Percentiles rank a stretch among this genome's conserved stretches.
Conservation (phyloP, 2,113 vertebrate species). For the Amphiprion ocellaris region DNA sequence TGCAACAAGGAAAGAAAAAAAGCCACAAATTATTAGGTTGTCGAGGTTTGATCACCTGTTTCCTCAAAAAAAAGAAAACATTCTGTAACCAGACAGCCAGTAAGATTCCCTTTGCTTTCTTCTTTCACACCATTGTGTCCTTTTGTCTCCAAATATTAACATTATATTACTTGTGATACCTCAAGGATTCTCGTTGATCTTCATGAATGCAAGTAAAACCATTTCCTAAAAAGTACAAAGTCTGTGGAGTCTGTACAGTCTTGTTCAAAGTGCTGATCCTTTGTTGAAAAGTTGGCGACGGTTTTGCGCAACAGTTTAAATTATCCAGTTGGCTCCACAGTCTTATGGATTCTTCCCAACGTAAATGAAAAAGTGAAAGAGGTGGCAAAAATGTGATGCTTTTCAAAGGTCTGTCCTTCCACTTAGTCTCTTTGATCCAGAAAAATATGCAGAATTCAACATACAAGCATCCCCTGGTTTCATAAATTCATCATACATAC, state of each 20-base stretch:
- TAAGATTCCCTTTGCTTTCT: conserved; percentile 29
- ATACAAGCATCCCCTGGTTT: conserved; percentile 25
- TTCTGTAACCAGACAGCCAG: conserved; percentile 9
- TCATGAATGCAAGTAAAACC: conserved; percentile 51
- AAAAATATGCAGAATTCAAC: conserved; percentile 66
- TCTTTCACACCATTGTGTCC: not conserved
- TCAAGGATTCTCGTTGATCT: conserved; percentile 37
- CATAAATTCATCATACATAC: conserved; percentile 36
- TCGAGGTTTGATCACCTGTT: conserved; percentile 34
- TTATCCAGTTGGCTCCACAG: conserved; percentile 22
- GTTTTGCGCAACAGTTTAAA: not conserved
- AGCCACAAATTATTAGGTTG: conserved; percentile 37
- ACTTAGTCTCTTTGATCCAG: conserved; percentile 44
- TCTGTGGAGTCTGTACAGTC: conserved; percentile 43
- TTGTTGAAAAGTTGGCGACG: conserved; percentile 3
- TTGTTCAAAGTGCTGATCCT: conserved; percentile 52
- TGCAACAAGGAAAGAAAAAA: conserved; percentile 29
- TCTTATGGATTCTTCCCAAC: not conserved
- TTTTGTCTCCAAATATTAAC: conserved; percentile 39
- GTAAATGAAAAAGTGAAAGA: conserved; percentile 33
- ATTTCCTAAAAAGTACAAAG: conserved; percentile 60
- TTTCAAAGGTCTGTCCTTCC: conserved; percentile 40
- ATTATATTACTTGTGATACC: conserved; percentile 61
- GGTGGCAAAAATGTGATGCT: conserved; percentile 34
- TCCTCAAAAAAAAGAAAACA: conserved; percentile 22